phyloP scores from a whole-genome alignment of 2,113 vertebrate genomes.

The Pyxicephalus adspersus region DNA sequence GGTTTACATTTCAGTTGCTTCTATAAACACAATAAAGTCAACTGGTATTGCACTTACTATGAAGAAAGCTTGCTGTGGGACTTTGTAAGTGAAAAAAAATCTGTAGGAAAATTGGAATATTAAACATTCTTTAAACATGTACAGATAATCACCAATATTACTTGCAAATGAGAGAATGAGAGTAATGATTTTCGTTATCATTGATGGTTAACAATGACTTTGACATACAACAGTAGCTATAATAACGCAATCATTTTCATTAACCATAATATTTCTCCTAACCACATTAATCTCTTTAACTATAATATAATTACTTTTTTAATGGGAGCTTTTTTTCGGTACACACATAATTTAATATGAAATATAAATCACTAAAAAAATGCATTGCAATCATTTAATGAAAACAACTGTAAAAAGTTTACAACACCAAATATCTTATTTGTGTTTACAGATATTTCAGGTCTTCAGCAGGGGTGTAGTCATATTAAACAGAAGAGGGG shows the following conservation, averaged over 20 bases:
- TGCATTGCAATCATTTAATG: background rate
- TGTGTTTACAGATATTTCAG: no score
- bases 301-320: slow-evolving; percentile 51
- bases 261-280: slow-evolving; percentile 18
- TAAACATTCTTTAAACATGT: slow-evolving; percentile 10
- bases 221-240: slow-evolving; percentile 39
- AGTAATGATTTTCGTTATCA: slow-evolving; percentile 26
- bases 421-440: no score
- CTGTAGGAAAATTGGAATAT: slow-evolving; percentile 1
- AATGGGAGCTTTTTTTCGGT: slow-evolving; percentile 31
- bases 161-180: slow-evolving; percentile 14
- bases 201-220: slow-evolving; percentile 38
- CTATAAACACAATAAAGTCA: no score
- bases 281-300: slow-evolving; percentile 40
- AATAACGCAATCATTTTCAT: slow-evolving; percentile 39
- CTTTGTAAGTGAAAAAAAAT: background rate
- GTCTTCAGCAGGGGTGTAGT: no score
- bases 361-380: slow-evolving; percentile 21
- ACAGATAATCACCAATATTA: slow-evolving; percentile 3
- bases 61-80: background rate
- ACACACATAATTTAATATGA: slow-evolving; percentile 14
- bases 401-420: no score
- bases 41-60: background rate
- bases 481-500: no score
- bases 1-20: no score